Evolutionary conservation across 2,113 vertebrate species (phyloP), one percentile per base, ranked within the genome.

Genomic region (Apeltes quadracus): DNA sequence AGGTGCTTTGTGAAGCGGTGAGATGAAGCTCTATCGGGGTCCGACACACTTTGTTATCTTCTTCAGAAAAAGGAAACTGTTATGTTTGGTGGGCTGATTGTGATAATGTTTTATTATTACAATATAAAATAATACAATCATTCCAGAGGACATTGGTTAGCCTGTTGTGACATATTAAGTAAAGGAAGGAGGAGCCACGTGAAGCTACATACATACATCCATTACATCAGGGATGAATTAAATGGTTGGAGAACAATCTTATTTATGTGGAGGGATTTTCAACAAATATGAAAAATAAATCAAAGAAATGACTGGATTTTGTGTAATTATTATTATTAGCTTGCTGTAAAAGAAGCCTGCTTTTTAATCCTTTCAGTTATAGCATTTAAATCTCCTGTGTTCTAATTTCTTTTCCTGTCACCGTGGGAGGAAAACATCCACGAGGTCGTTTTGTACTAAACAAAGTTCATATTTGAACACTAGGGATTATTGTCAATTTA

Each of bases 401-500:
- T 70, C 14, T 64, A 18, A 39, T 32, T 70, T 20, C 18, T 53
- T 11, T n/a, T 20, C 34, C 34, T 59, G 25, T 20, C 34, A 32
- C 32, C 43, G 56, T 67, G 38, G 48, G 46, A 72, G 39, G 51
- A 62, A 68, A 55, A 55, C 16, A 32, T 41, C 41, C 29, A 66
- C 27, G 23, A 27, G 54, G 12, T 36, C 3, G 15, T 23, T 32
- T n/a, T 58, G 48, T 29, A 41, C 29, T 25, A 16, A 57, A 27
- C 6, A 0, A 61, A 14, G 34, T 27, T 12, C 3, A 10, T 27
- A 36, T 48, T 8, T 69, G 4, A 34, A 20, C 50, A 44, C 11
- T 0, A 64, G 25, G 11, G 41, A 63, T 57, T 36, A 1, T 16
- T 62, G 6, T 61, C 22, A 12, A n/a, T 32, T 18, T 15, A 23